Percentiles rank a stretch among this genome's conserved stretches.
Conservation (phyloP, 2,797 vertebrate species). For the Synaphobranchus kaupii region DNA sequence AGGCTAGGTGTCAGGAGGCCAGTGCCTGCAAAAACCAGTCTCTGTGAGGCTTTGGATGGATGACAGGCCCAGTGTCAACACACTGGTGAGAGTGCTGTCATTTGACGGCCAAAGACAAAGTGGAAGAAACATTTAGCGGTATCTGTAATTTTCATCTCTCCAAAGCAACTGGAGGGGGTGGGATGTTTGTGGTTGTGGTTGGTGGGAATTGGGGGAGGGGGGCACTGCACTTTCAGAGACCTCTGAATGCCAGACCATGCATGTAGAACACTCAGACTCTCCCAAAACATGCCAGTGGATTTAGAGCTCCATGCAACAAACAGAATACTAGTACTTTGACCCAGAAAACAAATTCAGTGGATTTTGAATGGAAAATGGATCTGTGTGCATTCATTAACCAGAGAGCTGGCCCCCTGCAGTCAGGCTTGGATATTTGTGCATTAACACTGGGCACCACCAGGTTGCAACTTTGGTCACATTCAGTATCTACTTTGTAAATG, state of each 20-base stretch:
- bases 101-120: background rate
- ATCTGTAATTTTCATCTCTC: conserved; percentile 24
- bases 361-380: background rate
- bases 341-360: background rate
- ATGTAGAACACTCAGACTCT: background rate
- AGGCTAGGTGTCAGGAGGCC: background rate
- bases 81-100: background rate
- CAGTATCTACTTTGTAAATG: background rate
- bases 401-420: background rate
- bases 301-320: background rate
- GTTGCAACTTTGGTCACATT: background rate
- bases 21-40: background rate
- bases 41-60: background rate
- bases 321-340: background rate
- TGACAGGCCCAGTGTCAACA: background rate
- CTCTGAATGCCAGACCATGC: background rate
- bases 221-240: background rate
- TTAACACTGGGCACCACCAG: background rate
- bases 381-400: background rate
- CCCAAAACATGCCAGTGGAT: background rate
- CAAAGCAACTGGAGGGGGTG: background rate
- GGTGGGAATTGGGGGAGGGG: background rate
- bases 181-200: background rate
- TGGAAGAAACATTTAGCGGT: background rate
- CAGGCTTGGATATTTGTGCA: background rate